These are phyloP conservation scores for Myrmecophaga tridactyla DNA, from an alignment of 2,113 vertebrate genomes.

Conservation along the genomic window DNA sequence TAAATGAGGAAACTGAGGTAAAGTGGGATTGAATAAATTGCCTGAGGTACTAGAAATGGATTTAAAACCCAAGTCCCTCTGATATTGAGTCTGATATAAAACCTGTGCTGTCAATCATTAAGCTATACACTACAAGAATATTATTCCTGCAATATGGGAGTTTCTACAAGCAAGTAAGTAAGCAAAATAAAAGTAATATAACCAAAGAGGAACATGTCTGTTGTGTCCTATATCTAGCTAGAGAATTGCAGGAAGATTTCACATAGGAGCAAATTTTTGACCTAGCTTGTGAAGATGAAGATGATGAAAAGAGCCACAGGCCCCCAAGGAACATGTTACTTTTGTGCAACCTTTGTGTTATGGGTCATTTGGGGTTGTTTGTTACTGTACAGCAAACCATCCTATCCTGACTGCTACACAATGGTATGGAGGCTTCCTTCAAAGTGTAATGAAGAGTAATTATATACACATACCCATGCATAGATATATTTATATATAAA, in stretches of 20 bases:
- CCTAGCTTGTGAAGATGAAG: neutral
- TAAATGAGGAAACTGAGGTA: neutral
- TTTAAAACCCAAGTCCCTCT: neutral
- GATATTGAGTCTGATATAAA: neutral
- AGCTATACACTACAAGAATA: neutral
- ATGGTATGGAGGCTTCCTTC: neutral
- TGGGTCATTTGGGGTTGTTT: neutral
- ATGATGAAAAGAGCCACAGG: neutral
- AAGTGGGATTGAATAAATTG: neutral
- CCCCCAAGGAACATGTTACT: rapidly evolving
- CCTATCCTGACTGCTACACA: neutral
- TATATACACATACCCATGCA: neutral
- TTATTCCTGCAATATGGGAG: neutral
- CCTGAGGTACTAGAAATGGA: neutral
- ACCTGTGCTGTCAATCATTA: neutral
- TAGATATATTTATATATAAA: no score
- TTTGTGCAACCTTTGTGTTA: neutral
- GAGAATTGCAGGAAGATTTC: neutral
- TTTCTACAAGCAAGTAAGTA: constrained; percentile 32
- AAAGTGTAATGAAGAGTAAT: neutral
- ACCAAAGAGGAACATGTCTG: constrained; percentile 20
- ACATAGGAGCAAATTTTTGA: neutral
- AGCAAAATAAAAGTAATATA: constrained; percentile 55
- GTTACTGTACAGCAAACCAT: neutral
- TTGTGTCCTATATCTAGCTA: neutral